phyloP scores from a whole-genome alignment of 2,113 vertebrate genomes.

The Leucosticte australis region DNA sequence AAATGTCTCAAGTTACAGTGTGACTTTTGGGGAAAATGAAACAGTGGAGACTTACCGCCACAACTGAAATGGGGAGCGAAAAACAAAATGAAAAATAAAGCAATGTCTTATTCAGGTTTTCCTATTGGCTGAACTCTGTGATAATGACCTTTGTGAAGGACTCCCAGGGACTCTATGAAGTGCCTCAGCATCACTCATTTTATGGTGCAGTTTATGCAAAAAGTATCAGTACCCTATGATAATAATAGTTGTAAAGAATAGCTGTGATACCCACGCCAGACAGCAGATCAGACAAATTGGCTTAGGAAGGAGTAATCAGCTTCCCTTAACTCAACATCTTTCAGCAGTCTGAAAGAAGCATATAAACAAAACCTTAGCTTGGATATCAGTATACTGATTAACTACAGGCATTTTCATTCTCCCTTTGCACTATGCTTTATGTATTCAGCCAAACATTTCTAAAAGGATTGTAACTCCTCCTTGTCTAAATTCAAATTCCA shows the following conservation, averaged over 20 bases:
- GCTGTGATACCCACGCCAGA: background rate
- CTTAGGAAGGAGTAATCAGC: background rate
- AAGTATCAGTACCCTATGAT: background rate
- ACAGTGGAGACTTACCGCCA: background rate
- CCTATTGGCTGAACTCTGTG: background rate
- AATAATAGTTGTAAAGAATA: background rate
- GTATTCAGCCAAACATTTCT: background rate
- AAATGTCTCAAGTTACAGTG: background rate
- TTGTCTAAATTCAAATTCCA: slow-evolving; percentile 1
- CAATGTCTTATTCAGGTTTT: background rate
- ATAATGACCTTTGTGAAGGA: background rate
- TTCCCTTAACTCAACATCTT: background rate
- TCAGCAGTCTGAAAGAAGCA: background rate
- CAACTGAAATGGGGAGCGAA: background rate
- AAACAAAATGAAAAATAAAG: background rate
- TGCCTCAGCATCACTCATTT: background rate
- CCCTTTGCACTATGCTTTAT: background rate
- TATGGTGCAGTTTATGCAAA: background rate
- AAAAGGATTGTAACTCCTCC: background rate
- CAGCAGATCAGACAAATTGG: background rate
- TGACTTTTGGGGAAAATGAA: background rate
- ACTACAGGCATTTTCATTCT: background rate
- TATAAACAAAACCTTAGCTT: background rate
- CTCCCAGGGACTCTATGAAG: background rate
- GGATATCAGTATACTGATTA: background rate